Percentiles rank a stretch among this genome's conserved stretches.
phyloP scores from a whole-genome alignment of 2,888 invertebrate genomes.

The Brachyopa scutellaris region DNA sequence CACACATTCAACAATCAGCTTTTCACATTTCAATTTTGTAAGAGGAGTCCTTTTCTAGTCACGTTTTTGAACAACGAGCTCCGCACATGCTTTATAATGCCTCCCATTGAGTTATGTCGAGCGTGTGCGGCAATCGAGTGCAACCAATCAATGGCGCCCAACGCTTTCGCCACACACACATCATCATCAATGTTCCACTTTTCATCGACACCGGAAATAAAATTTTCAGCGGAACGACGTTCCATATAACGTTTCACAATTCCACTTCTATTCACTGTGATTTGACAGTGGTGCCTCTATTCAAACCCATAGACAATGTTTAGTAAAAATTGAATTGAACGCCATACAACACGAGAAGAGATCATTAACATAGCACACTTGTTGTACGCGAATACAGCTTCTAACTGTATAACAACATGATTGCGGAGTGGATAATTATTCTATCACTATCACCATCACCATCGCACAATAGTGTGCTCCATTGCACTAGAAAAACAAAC shows the following conservation, averaged over 20 bases:
- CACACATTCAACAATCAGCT: slow-evolving; percentile 12
- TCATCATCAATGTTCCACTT: slow-evolving; percentile 58
- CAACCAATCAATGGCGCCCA: slow-evolving; percentile 39
- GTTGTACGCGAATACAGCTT: background rate
- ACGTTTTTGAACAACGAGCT: slow-evolving; percentile 20
- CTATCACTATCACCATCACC: slow-evolving; percentile 46
- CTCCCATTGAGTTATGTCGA: slow-evolving; percentile 22
- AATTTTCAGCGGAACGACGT: slow-evolving; percentile 57
- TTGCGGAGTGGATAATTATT: slow-evolving; percentile 45
- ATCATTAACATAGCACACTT: slow-evolving; percentile 41
- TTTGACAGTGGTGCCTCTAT: background rate
- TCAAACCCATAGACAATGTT: slow-evolving; percentile 28
- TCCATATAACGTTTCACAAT: slow-evolving; percentile 31
- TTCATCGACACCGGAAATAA: slow-evolving; percentile 66
- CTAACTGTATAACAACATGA: slow-evolving; percentile 41
- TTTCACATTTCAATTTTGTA: slow-evolving; percentile 24
- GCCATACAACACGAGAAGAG: slow-evolving; percentile 13
- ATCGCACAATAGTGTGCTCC: slow-evolving; percentile 19
- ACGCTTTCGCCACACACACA: background rate
- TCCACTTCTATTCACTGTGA: slow-evolving; percentile 1
- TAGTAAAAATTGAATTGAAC: slow-evolving; percentile 3
- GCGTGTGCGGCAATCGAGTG: slow-evolving; percentile 11
- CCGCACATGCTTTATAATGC: background rate
- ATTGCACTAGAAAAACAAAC: slow-evolving; percentile 4
- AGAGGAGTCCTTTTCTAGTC: slow-evolving; percentile 29